A percentile compares a stretch with the other conserved stretches of the same genome.
Conservation (phyloP, 2,797 vertebrate species). For the Dallia pectoralis region DNA sequence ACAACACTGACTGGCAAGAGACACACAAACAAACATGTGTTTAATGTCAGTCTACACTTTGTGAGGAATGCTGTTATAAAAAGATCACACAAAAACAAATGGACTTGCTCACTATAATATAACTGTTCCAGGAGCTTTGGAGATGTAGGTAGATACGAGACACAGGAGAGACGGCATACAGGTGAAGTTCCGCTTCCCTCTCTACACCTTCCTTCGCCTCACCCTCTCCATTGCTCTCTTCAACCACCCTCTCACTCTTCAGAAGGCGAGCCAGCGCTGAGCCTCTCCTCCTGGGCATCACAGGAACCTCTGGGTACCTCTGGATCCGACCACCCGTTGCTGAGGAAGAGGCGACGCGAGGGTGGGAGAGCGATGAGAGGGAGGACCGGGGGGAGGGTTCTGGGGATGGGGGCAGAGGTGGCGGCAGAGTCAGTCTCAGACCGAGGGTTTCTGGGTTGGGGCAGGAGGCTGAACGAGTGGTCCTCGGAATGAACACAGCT, state of each 20-base stretch:
- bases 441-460: conserved; percentile 52
- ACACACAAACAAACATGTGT: not conserved
- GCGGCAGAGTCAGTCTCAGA: conserved; percentile 25
- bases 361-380: conserved; percentile 15
- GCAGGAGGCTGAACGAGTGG: conserved; percentile 34
- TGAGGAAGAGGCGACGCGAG: not conserved
- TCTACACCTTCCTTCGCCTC: conserved; percentile 28
- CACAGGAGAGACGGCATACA: conserved; percentile 71
- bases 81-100: not conserved
- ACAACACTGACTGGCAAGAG: conserved; percentile 2
- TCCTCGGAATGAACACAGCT: not conserved
- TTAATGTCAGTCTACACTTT: too few species aligned
- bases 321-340: not conserved
- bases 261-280: conserved; percentile 42
- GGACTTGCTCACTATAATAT: conserved; percentile 71
- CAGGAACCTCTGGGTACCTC: not conserved
- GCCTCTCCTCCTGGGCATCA: conserved; percentile 32
- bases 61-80: not conserved
- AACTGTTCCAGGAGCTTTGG: conserved; percentile 81
- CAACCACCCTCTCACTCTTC: conserved; percentile 17
- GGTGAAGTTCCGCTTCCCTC: conserved; percentile 73
- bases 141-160: conserved; percentile 78
- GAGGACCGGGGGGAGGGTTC: conserved; percentile 6
- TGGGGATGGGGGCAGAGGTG: conserved; percentile 22
- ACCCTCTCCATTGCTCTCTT: not conserved